Base-by-base conservation (phyloP, 2,113 vertebrate species). In the Hippolais icterina region DNA sequence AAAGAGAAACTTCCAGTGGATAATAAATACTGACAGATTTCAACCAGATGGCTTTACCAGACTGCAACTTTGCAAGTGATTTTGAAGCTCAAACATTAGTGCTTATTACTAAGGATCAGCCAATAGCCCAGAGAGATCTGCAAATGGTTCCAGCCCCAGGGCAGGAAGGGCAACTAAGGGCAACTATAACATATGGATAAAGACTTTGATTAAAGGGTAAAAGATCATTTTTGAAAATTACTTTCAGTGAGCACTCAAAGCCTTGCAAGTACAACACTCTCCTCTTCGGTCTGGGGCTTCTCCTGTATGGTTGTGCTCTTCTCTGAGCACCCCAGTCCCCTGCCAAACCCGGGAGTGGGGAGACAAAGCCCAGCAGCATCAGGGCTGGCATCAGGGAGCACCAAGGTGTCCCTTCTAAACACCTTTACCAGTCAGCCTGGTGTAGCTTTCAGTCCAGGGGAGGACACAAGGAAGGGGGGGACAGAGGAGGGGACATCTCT, bases 11-110 rank as follows among this genome's bases (percentile, higher is more conserved):
- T 94, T 96, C 89, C 91, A 96, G 86, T 89, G 93, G 94, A 93
- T 95, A 96, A 97, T 92, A 96, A 96, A 96, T 96, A 88, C 61
- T 86, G 93, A 94, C 94, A 94, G 94, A 91, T 93, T 96, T 97
- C 87, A 94, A 65, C 90, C 95, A 96, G 96, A 97, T 97, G 96
- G 96, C 87, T 96, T 84, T 76, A 82, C 57, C 75, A 87, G 78
- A 77, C 95, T 90, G 82, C 71, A 85, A 96, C 89, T 93, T 93
- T 83, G 70, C 71, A 78, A 94, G 83, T 49, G 88, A 84, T 95
- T 94, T 78, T 80, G 56, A 87, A 91, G 94, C 93, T 94, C 83
- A 96, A 84, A 94, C 53, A 87, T 87, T 86, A 93, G 83, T 84
- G 60, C 85, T 95, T 95, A 94, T 96, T 87, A 89, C 92, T 92